Base-by-base conservation (phyloP, 2,888 invertebrate genomes). In the Dryobota labecula region DNA sequence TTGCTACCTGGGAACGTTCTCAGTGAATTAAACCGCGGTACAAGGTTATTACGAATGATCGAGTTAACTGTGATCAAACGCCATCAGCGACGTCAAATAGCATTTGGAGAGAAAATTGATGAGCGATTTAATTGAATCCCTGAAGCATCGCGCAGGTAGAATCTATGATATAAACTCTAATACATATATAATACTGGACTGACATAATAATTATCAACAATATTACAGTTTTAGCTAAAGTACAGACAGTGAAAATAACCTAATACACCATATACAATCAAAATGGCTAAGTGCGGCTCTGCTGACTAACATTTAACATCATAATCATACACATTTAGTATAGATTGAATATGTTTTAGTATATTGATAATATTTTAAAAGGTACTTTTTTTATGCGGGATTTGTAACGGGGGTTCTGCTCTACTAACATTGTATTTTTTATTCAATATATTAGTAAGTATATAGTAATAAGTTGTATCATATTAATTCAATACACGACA, bases 401-500 rank as follows among this genome's bases (percentile, higher is more conserved):
- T 56, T 63, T 57, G 68, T 69, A 63, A 70, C 33, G 57, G 67
- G 72, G 60, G 60, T n/a, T 30, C 68, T 73, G 73, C 61, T 80
- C 85, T 84, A 84, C 78, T 74, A 73, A 83, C 75, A 76, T 56
- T 75, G 71, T 66, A 63, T 54, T 56, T 53, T 73, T 76, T 43
- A 74, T 76, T 66, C 20, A 53, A 62, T 61, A 70, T 56, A 68
- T 62, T 63, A 67, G 54, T 72, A 76, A 77, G 18, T 70, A 53
- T 66, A 67, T 58, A 75, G 56, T 53, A 65, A 64, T 76, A 69
- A 76, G 30, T 73, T 63, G 51, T 78, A 73, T 72, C 58, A 73
- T 70, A 76, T 60, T 63, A 65, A 70, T 85, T 80, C 30, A 85
- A 78, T 77, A 77, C 24, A 83, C 75, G 64, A 80, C 67, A 73